Evolutionary conservation across 2,113 vertebrate genomes (phyloP), one percentile per base, ranked within the genome.

Genomic region (Corvus hawaiiensis): DNA sequence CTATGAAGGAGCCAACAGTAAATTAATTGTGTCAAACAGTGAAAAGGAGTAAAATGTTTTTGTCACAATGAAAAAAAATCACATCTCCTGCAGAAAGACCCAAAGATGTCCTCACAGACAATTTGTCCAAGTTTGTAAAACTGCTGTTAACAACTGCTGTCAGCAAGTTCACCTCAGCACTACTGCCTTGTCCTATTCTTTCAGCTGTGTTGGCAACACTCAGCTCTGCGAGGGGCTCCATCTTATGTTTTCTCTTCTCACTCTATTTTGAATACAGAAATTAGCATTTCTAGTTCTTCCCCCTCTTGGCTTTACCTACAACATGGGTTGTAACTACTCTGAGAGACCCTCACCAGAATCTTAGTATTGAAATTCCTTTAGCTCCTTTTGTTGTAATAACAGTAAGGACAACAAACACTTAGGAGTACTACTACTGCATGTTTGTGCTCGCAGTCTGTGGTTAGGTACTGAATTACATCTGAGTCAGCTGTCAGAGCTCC

Each of bases 21-120:
- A 87, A 66, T 87, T 32, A 76, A 52, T 35, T 41, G 18, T n/a
- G 11, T 58, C 24, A 64, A 41, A 30, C 21, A 32, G 10, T 72
- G n/a, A 76, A 91, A 82, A 87, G 11, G 21, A 73, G 26, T 41
- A 5, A 46, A 56, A 39, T 24, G 3, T 17, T 90, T 72, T 54
- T 90, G 9, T 64, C 33, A 35, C 44, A 82, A 80, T 0, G 0
- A 72, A 73, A 76, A 39, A 39, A 58, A 22, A 24, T n/a, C 10
- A 33, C 2, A 4, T n/a, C 4, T 44, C 11, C 48, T 55, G 30
- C 22, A 44, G 73, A 71, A 33, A 66, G 32, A 17, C 20, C 6
- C 27, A 48, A 72, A 15, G 12, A 14, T 39, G 12, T 7, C 49
- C 54, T 78, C 0, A 0, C 7, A 63, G 35, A 10, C 18, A 63